Base-by-base conservation (phyloP, 1,140 invertebrate genomes). In the Rhyacophila brunnea region DNA sequence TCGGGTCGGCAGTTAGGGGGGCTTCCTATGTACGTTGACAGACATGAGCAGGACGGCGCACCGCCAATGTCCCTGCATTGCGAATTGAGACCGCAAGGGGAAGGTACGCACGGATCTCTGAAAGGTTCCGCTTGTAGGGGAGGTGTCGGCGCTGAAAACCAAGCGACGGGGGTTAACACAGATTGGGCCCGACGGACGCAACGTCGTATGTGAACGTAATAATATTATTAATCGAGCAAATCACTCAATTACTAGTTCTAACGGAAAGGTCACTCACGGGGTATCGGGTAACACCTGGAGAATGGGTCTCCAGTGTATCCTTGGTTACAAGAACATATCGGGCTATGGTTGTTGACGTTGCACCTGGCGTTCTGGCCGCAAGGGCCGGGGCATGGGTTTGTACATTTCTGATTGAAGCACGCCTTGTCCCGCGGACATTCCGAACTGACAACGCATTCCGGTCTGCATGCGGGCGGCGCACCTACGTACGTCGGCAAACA, bases 331-430 rank as follows among this genome's bases (percentile, higher is more conserved):
- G 86, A 89, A 67, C 91, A 93, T 5, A 86, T 83, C 0, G 91
- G 89, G 64, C 90, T 90, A 70, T 95, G 92, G 67, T 91, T 89
- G 13, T 91, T 83, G 1, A 93, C 88, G 65, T 89, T 85, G 71
- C 92, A 95, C 61, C 89, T 75, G 6, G 92, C 89, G 74, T 92
- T 91, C 52, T 87, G 82, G 11, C 89, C 90, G 71, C 90, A 92
- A 28, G 87, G 86, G 53, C 89, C 89, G 6, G 86, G 84, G 66
- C 91, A 93, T 15, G 91, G 91, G 75, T 92, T 87, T 17, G 79
- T 76, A 67, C 92, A 94, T 70, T 90, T 91, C 60, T 90, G 90
- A 65, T 86, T 84, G 51, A 90, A 80, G 68, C 92, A 94, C 32
- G 89, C 87, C 70, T 88, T 88, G 69, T 91, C 85, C 62, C 87